phyloP scores from a whole-genome alignment of 35 echinoderm and acorn worm genomes.

The Eucidaris tribuloides region DNA sequence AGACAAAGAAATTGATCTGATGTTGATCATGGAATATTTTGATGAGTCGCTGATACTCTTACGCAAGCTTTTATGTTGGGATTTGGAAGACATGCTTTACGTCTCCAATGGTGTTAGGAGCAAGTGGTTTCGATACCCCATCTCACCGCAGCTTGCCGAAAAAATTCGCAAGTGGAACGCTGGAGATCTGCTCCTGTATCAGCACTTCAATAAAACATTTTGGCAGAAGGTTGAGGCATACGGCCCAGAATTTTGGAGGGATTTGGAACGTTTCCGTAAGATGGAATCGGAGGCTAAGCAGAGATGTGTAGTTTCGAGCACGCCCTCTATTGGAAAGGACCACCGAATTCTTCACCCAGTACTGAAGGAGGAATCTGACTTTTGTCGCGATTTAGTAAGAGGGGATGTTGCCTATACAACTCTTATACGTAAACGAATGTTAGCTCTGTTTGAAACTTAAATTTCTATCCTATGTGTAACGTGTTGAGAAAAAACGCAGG shows the following conservation, averaged over 20 bases:
- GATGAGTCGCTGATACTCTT: constrained; percentile 82
- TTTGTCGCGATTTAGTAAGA: neutral
- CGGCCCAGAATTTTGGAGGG: constrained; percentile 16
- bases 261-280: neutral
- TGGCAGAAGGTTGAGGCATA: constrained; percentile 74
- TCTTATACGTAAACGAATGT: neutral
- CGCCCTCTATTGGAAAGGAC: neutral
- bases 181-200: constrained; percentile 67
- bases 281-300: neutral
- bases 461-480: too few species aligned
- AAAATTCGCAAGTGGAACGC: constrained; percentile 64
- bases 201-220: constrained; percentile 74
- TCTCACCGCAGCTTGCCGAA: neutral
- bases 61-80: constrained; percentile 76
- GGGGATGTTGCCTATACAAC: neutral
- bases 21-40: constrained; percentile 84
- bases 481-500: too few species aligned
- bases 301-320: neutral
- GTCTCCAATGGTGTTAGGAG: constrained; percentile 36
- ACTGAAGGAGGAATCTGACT: neutral
- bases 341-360: neutral
- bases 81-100: constrained; percentile 79
- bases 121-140: neutral
- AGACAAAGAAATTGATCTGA: constrained; percentile 63
- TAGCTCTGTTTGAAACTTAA: too few species aligned